Conservation (phyloP, 2,797 vertebrate species). For the Falco concolor region DNA sequence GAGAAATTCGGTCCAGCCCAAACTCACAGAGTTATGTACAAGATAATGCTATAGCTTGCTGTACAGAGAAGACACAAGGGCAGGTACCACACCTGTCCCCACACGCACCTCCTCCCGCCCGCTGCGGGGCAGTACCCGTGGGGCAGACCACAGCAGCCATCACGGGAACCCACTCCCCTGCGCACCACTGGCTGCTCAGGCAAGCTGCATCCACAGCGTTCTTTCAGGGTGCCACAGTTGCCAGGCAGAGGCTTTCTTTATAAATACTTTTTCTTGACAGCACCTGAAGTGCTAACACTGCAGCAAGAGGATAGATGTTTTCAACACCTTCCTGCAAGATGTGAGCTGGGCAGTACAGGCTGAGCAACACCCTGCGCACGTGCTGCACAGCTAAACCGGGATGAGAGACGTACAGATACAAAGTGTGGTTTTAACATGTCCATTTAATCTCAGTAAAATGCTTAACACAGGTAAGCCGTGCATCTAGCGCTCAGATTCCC, state of each 20-base stretch:
- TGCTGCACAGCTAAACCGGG: not conserved
- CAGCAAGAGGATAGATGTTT: not conserved
- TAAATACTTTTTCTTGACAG: not conserved
- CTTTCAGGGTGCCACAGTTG: not conserved
- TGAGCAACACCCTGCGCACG: not conserved
- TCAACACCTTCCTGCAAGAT: not conserved
- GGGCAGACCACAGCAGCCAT: not conserved
- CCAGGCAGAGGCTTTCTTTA: not conserved
- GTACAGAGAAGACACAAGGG: not conserved
- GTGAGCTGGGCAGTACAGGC: not conserved
- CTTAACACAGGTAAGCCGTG: not conserved
- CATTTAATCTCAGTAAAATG: not conserved
- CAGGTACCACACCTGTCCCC: not conserved
- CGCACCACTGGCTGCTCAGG: not conserved
- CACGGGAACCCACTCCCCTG: accelerated
- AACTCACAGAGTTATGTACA: not conserved
- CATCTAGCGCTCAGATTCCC: not conserved
- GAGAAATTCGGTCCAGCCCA: not conserved
- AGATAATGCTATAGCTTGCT: accelerated
- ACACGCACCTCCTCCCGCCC: not conserved
- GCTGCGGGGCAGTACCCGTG: not conserved
- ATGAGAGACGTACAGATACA: not conserved
- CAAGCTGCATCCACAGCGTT: not conserved
- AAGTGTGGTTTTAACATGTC: not conserved
- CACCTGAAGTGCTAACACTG: not conserved